Conservation (phyloP, 2,797 vertebrate genomes). For the Sebastes iracundus region DNA sequence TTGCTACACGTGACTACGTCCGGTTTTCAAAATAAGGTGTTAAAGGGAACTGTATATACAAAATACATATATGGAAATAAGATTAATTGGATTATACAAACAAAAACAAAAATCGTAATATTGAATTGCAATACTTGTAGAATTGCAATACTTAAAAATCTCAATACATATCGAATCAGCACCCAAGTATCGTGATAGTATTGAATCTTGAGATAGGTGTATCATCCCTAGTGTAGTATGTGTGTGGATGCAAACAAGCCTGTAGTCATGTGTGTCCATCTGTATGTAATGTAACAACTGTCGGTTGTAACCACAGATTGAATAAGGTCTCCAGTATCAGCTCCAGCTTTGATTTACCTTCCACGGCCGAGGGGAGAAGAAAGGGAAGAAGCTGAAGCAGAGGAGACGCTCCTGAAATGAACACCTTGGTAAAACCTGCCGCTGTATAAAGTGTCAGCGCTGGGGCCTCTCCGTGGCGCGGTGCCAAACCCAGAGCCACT, state of each 20-base stretch:
- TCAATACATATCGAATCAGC: no score
- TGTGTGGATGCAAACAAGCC: constrained; percentile 17
- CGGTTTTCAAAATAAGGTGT: no score
- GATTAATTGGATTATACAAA: no score
- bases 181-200: no score
- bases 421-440: constrained; percentile 85
- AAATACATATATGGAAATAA: no score
- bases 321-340: constrained; percentile 62
- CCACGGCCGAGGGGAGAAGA: constrained; percentile 50
- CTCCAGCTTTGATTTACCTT: constrained; percentile 72
- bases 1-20: no score
- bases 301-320: constrained; percentile 49
- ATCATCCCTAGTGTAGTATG: neutral
- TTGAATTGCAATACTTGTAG: no score
- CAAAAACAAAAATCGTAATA: no score
- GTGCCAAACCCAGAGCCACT: constrained; percentile 71
- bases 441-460: constrained; percentile 81
- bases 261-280: constrained; percentile 21
- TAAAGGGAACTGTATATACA: no score
- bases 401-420: constrained; percentile 83
- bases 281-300: constrained; percentile 39
- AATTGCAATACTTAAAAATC: no score
- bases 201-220: no score
- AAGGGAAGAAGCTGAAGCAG: constrained; percentile 58
- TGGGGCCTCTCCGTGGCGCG: constrained; percentile 75